Evolutionary conservation across 1,140 invertebrate genomes (phyloP), one percentile per base, ranked within the genome.

Genomic region (Drosophila willistoni): DNA sequence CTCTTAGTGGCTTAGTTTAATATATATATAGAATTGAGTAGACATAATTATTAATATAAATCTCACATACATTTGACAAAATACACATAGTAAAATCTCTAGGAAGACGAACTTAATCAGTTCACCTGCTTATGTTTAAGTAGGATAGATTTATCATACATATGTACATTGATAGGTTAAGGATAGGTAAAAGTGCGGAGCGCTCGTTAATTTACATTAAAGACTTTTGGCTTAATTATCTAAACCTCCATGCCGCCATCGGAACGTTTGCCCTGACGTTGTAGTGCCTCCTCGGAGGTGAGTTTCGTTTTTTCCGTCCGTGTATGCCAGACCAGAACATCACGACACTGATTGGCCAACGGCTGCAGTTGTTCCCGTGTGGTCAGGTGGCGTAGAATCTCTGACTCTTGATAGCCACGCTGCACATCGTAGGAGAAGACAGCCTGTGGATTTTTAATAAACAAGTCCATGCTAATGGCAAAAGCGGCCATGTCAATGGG

Each of bases 401-500:
- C 96, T 68, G 96, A 97, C 93, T 99, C 98, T 92, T 98, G 97
- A 92, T 96, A 97, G 7, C 98, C 98, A 76, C 96, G 94, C 85
- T 96, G 95, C 51, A 97, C 91, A 14, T 92, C 90, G 77, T 96
- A 96, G 1, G 96, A 96, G 92, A 99, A 99, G 67, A 94, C 92
- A 0, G 97, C 97, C 47, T 97, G 93, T 5, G 96, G 95, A 90
- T 96, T 94, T 2, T 95, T 93, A 2, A 97, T 92, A 19, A 99
- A 93, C 10, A 98, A 92, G 17, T 95, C 94, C 2, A 98, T 91
- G 92, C 98, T 98, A 12, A 99, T 96, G 13, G 97, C 98, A 93
- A 99, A 99, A 1, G 98, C 98, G 2, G 98, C 98, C 99, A 99
- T 99, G 87, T 99, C 99, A 29, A 98, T 95, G 4, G 98, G 98